Conservation (phyloP, 2,888 invertebrate genomes). For the Drosophila robusta region DNA sequence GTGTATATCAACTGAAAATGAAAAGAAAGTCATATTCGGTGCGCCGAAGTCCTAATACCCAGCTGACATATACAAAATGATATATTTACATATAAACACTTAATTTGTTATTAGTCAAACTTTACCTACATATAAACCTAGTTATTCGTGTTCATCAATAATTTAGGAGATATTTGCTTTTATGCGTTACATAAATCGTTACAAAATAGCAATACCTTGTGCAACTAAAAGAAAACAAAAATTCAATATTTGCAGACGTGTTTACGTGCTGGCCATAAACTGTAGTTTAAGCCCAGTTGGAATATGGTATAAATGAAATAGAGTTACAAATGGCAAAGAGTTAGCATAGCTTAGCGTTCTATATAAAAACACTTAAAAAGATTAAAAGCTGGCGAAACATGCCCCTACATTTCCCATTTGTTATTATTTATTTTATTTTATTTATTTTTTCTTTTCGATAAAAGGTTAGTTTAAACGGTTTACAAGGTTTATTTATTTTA, state of each 20-base stretch:
- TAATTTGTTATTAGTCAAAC: too few species aligned
- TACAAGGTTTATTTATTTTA: background rate
- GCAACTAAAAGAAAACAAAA: background rate
- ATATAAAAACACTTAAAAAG: background rate
- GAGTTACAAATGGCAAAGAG: too few species aligned
- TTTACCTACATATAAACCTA: too few species aligned
- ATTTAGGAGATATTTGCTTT: too few species aligned
- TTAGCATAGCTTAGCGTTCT: too few species aligned
- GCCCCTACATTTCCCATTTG: too few species aligned
- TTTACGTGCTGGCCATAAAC: slow-evolving; percentile 9
- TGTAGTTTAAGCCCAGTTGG: background rate
- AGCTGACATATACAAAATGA: too few species aligned
- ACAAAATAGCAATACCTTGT: too few species aligned
- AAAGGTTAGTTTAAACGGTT: too few species aligned
- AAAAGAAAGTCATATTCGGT: background rate
- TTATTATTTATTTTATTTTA: background rate
- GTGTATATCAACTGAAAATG: background rate
- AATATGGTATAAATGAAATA: background rate
- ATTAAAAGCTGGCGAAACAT: background rate
- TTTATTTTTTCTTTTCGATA: background rate
- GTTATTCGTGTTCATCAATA: too few species aligned
- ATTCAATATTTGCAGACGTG: slow-evolving; percentile 9
- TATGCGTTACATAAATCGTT: too few species aligned
- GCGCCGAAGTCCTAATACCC: background rate
- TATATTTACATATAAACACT: too few species aligned